Evolutionary conservation across 2,888 invertebrate species (phyloP).

Genomic region (Galeruca laticollis): DNA sequence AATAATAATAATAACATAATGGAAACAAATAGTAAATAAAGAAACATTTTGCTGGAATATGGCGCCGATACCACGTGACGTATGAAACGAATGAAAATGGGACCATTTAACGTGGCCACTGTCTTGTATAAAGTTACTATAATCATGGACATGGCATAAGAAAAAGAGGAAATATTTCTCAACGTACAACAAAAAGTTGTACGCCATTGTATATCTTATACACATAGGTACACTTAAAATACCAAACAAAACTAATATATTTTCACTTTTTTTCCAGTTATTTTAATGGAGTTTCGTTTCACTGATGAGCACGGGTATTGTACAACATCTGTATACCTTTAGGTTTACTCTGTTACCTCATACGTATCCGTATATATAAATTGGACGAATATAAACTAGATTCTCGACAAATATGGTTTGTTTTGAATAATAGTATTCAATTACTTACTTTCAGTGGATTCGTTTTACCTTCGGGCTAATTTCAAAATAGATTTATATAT

Average conservation of each 20-base stretch:
- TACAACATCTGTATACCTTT: slow-evolving; percentile 1
- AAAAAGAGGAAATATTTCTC: no score
- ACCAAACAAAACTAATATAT: background rate
- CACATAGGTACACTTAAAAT: no score
- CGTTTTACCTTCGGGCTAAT: background rate
- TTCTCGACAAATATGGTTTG: slow-evolving; percentile 17
- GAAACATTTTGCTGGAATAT: no score
- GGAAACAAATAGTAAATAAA: no score
- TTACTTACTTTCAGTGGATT: slow-evolving; percentile 5
- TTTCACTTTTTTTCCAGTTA: slow-evolving; percentile 5
- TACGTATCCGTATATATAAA: slow-evolving; percentile 9
- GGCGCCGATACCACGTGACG: no score
- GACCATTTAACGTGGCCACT: no score
- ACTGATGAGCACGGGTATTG: slow-evolving; percentile 12
- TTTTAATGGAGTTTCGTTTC: slow-evolving; percentile 16
- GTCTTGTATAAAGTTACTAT: no score
- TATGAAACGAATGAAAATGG: no score
- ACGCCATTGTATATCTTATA: no score
- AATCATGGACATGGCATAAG: no score
- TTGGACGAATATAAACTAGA: slow-evolving; percentile 10
- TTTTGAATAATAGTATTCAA: slow-evolving; percentile 20
- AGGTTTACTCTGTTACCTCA: background rate
- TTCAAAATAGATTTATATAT: slow-evolving; percentile 5
- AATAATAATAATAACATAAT: no score
- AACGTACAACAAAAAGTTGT: no score